These are phyloP conservation scores for Otolemur garnettii DNA, from an alignment of 2,113 vertebrate genomes.

Conservation along the genomic window DNA sequence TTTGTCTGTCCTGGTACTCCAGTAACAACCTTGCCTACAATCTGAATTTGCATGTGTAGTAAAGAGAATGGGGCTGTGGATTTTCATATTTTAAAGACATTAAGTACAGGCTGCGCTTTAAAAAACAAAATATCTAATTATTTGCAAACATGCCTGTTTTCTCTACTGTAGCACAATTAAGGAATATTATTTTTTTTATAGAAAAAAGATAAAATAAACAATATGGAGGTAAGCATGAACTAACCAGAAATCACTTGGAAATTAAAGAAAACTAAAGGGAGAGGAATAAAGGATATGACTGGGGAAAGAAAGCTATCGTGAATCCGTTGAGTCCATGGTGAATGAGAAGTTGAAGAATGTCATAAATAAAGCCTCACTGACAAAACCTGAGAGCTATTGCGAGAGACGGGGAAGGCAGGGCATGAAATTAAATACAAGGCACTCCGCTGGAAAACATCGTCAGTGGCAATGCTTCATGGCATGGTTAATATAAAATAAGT, in stretches of 20 bases:
- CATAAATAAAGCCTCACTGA: conserved; percentile 39
- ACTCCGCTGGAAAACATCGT: conserved; percentile 58
- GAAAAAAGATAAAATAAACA: conserved; percentile 19
- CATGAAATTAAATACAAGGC: conserved; percentile 54
- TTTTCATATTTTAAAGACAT: conserved; percentile 24
- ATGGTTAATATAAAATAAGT: conserved; percentile 65
- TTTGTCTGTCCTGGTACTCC: neutral
- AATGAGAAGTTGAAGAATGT: conserved; percentile 26
- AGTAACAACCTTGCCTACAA: neutral
- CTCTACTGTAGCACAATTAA: neutral
- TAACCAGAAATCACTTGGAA: conserved; percentile 40
- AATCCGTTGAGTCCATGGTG: conserved; percentile 21
- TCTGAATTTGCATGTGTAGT: neutral
- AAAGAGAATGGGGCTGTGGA: neutral
- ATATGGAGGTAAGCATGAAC: neutral
- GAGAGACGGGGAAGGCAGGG: conserved; percentile 14
- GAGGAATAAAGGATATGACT: neutral
- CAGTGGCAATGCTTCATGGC: conserved; percentile 34
- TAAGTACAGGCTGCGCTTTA: neutral
- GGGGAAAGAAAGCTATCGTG: neutral
- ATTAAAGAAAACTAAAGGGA: neutral
- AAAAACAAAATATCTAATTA: conserved; percentile 33
- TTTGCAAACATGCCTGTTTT: conserved; percentile 1
- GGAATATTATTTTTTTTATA: neutral
- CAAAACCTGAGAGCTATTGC: conserved; percentile 1